Percentiles rank a stretch among this genome's conserved stretches.
Conservation (phyloP, 2,113 vertebrate genomes). For the Catharus fuscescens region DNA sequence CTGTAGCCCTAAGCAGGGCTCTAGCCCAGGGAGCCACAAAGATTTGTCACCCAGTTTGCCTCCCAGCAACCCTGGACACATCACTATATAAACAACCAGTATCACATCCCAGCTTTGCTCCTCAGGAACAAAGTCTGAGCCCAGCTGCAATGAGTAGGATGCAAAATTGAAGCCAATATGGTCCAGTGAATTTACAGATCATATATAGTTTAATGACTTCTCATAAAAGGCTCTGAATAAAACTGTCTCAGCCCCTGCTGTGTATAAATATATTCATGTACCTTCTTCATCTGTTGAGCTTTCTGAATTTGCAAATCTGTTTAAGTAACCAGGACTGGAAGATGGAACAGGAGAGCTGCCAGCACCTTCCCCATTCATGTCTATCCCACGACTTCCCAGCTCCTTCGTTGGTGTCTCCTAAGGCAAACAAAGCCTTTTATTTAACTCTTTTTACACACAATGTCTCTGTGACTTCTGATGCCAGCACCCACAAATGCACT, state of each 20-base stretch:
- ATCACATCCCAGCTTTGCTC: neutral
- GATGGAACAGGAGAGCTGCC: conserved; percentile 72
- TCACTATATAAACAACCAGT: neutral
- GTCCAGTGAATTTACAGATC: neutral
- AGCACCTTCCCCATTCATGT: conserved; percentile 75
- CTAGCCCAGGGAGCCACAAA: neutral
- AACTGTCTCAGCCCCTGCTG: neutral
- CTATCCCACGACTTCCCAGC: conserved; percentile 80
- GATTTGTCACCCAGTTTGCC: neutral
- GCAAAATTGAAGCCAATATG: accelerated
- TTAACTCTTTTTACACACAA: neutral
- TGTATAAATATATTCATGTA: conserved; percentile 44
- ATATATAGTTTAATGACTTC: neutral
- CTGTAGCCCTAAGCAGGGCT: neutral
- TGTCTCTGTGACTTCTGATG: accelerated
- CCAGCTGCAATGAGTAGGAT: neutral
- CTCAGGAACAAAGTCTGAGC: neutral
- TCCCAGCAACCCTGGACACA: neutral
- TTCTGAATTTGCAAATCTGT: conserved; percentile 90
- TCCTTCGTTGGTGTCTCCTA: conserved; percentile 98
- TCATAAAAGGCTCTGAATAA: neutral
- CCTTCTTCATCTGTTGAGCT: conserved; percentile 99
- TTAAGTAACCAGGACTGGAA: conserved; percentile 76
- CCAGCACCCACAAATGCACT: neutral
- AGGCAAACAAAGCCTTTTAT: neutral